Percentiles rank a stretch among this genome's conserved stretches.
phyloP scores from a whole-genome alignment of 2,888 invertebrate species.

The Athetis lepigone region DNA sequence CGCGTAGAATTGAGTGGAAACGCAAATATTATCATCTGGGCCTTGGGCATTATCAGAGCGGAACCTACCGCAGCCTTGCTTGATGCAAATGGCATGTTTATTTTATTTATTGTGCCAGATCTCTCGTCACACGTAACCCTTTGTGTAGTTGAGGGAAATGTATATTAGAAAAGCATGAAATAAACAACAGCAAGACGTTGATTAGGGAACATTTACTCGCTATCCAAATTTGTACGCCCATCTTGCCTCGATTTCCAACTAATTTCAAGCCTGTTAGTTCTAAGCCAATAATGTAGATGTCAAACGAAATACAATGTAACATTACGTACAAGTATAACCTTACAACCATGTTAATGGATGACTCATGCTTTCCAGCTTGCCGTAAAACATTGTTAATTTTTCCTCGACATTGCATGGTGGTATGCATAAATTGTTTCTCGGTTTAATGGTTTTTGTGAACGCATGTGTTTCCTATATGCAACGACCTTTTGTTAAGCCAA shows the following conservation, averaged over 20 bases:
- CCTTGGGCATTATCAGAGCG: slow-evolving; percentile 76
- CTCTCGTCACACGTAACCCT: slow-evolving; percentile 52
- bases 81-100: slow-evolving; percentile 61
- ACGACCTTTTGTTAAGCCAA: slow-evolving; percentile 44
- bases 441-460: slow-evolving; percentile 46
- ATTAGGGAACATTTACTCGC: not conserved
- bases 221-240: not conserved
- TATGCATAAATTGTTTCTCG: slow-evolving; percentile 42
- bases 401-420: slow-evolving; percentile 54
- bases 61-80: slow-evolving; percentile 71
- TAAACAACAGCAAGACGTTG: not conserved
- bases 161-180: slow-evolving; percentile 14
- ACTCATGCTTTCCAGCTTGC: slow-evolving; percentile 53
- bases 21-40: slow-evolving; percentile 64
- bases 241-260: not conserved
- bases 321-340: slow-evolving; percentile 43
- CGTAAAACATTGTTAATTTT: slow-evolving; percentile 45
- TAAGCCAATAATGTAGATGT: slow-evolving; percentile 27
- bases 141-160: slow-evolving; percentile 27
- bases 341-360: slow-evolving; percentile 44
- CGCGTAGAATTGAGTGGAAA: slow-evolving; percentile 40
- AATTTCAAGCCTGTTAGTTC: slow-evolving; percentile 3
- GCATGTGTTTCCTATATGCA: slow-evolving; percentile 44
- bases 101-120: slow-evolving; percentile 55
- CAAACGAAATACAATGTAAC: slow-evolving; percentile 44